Base-by-base conservation (phyloP, 2,113 vertebrate genomes). In the Naja naja region DNA sequence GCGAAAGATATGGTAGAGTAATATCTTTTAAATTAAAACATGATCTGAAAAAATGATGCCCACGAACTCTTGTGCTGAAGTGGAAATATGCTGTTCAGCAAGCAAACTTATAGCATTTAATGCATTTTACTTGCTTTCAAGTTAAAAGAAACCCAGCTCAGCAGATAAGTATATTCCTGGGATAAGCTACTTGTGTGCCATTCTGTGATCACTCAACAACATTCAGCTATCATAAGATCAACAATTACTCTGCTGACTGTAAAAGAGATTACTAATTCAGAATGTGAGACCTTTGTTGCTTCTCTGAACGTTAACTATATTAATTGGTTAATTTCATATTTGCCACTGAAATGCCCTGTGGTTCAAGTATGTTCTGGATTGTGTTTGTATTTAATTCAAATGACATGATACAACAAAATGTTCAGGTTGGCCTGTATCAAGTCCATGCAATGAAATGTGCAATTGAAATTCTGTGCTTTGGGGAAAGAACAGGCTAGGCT, bases 11-110 rank as follows among this genome's bases (percentile, higher is more conserved):
- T 11, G 45, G 54, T 53, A 89, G 23, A 90, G 74, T 87, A 87
- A 90, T 93, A 60, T 64, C 60, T 34, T 64, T 90, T 74, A 92
- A 92, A 92, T 81, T 58, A 60, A 93, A 93, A 47, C 25, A 90
- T 60, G 54, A 90, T 55, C 74, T 87, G 55, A 22, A 87, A 86
- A 87, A 47, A 89, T 64, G 60, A 90, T 3, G 53, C 55, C 22
- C 45, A 64, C 34, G 47, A 90, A 85, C 55, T 53, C 30, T 30
- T n/a, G 47, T 30, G 43, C 39, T 60, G 25, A 85, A 87, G 34
- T n/a, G 27, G 39, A 86, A 87, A 25, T 16, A 87, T 22, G 88
- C 27, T 90, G 8, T 56, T 27, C 34, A 64, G 55, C 55, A 64
- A 90, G 53, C 25, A 69, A 88, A 39, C 20, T 9, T 30, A 23